Base-by-base conservation (phyloP, 2,888 invertebrate genomes). In the Mactromeris polynyma region DNA sequence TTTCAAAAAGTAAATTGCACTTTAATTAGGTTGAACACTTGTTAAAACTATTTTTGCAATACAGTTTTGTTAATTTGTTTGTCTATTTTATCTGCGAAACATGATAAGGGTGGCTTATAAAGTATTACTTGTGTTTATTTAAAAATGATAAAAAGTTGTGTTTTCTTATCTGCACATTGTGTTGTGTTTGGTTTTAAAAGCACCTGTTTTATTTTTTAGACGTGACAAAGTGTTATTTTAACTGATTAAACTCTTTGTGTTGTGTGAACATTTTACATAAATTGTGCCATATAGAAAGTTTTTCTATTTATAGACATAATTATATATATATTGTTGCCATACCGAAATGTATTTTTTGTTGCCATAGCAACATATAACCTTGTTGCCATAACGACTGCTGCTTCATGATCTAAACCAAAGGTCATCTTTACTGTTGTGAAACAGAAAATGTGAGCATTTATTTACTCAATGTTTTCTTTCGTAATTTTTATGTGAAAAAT, bases 391-490 rank as follows among this genome's bases (percentile, higher is more conserved):
- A 33, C 69, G 9, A 73, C 42, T 42, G 69, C 83, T 83, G 83
- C 83, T 83, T 83, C 26, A 17, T 73, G 26, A 14, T 42, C 19
- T 33, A 83, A n/a, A 83, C 83, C 83, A 83, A 83, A 83, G 83
- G 83, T 73, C 73, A 46, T 83, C 26, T 6, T 31, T 73, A 46
- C 69, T 83, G 83, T 83, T 69, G 64, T 73, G 33, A 69, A 73
- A 42, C 33, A 11, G 26, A 64, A 38, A 46, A 69, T 46, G 33
- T 33, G 69, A 69, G 33, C 69, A 69, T 69, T 69, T 80, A 31
- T 38, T 69, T 69, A 19, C 40, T 42, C 42, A 31, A 36, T 31
- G 11, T 83, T 73, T 83, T 83, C 9, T 46, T 83, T 69, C 42
- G 38, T 54, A 14, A 51, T 58, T 83, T 83, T 73, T 73, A 69